Base-by-base conservation (phyloP, 2,888 invertebrate species). In the Patella pellucida region DNA sequence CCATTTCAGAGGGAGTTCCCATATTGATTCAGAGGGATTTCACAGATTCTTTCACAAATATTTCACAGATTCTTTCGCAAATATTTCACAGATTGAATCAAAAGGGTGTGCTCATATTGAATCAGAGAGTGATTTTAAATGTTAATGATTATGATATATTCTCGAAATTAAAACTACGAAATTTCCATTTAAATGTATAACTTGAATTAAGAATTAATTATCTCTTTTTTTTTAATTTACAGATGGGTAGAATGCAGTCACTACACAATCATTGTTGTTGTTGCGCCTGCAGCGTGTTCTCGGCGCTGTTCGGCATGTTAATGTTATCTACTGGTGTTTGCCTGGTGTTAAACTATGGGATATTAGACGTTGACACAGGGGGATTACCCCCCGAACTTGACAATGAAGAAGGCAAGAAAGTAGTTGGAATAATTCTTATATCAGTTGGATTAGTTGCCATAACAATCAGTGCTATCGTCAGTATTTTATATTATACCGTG, bases 391-490 rank as follows among this genome's bases (percentile, higher is more conserved):
- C 85, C 1, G 83, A 86, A 71, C 79, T 85, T 16, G 84, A 85
- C 73, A 87, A 83, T 69, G 86, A 86, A 50, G 85, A 85, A 52
- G 88, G 86, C 51, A 86, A 86, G 76, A 79, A 78, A 71, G 83
- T 86, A 11, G 85, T 88, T n/a, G 88, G 88, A 12, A 87, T 88
- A 67, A 85, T 87, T 68, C 77, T 88, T 7, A 86, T 85, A n/a
- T 82, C 81, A 50, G 83, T 83, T 19, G 86, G 87, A 68, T 50
- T 85, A 16, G 75, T 78, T 9, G 81, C 81, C 69, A 76, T 86
- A 69, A 72, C 82, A 4, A 77, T 87, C n/a, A 86, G 87, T 72
- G 83, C 85, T 5, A 69, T 86, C 3, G 84, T 86, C 31, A 85
- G 86, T 76, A 76, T 80, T 16, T 76, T 86, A 67, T 88, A 84